Percentiles rank a stretch among this genome's conserved stretches.
phyloP scores from a whole-genome alignment of 92 coral and sea anemone species.

The Umimayanthus chanpuru region DNA sequence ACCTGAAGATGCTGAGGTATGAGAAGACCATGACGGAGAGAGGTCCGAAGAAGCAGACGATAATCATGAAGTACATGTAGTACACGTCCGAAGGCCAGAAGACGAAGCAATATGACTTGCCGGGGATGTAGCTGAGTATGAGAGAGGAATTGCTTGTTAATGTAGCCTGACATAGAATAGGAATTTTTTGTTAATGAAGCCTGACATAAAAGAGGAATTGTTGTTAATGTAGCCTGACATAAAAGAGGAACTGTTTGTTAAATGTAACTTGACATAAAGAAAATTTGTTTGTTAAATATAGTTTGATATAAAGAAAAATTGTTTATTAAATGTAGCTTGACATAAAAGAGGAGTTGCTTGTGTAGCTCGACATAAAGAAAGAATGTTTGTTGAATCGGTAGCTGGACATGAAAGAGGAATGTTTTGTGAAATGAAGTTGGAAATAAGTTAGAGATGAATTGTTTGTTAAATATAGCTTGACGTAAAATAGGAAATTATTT shows the following conservation, averaged over 20 bases:
- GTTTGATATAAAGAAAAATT: no score
- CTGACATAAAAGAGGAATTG: no score
- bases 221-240: no score
- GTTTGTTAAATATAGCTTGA: background rate
- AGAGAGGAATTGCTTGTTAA: background rate
- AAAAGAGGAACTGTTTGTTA: background rate
- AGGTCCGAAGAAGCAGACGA: constrained; percentile 73
- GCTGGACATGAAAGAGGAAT: no score
- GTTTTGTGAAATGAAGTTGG: no score
- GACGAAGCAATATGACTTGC: constrained; percentile 77
- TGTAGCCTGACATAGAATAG: no score
- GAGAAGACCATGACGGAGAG: constrained; percentile 65
- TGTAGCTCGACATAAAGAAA: no score
- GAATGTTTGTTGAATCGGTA: background rate
- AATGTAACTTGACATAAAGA: no score
- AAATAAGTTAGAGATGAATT: background rate
- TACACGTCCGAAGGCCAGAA: constrained; percentile 72
- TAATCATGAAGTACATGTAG: constrained; percentile 77
- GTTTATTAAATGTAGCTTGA: no score
- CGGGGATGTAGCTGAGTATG: constrained; percentile 49
- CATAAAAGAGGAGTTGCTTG: background rate
- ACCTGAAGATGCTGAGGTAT: constrained; percentile 59
- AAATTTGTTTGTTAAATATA: background rate
- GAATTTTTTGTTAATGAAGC: background rate
- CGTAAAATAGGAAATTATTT: no score